Base-by-base conservation (phyloP, 1,140 invertebrate genomes). In the Pogonognathellus flavescens region DNA sequence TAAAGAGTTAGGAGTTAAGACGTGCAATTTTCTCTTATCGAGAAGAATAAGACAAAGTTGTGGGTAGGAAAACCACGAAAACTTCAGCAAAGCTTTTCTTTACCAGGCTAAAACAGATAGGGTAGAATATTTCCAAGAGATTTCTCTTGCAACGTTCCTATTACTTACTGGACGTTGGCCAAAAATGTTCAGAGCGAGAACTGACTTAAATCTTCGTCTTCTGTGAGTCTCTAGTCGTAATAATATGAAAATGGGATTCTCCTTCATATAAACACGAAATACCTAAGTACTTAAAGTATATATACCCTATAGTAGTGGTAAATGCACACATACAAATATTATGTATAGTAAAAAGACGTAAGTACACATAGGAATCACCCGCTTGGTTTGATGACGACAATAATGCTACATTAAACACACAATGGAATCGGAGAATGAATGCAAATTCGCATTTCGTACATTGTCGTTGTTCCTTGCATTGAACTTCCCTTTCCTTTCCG, bases 321-420 rank as follows among this genome's bases (percentile, higher is more conserved):
- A 41, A 41, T 41, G 31, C 31, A 41, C 31, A 41, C 31, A 41
- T 41, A 41, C 31, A 41, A 41, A 41, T 41, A 41, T 41, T 41
- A 41, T 41, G 1, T 3, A 3, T 1, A 6, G 6, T 41, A 41
- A 6, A 41, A 41, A 41, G 31, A 41, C 31, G 31, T 41, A 41
- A 41, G 31, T 66, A 14, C 10, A 66, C 20, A 25, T 20, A 66
- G 25, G 22, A 25, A 66, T 66, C 20, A 66, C 20, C 62, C 20
- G 62, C 22, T 66, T 25, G 13, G 20, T 66, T 13, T 20, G 4
- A 49, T 50, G 31, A 50, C 9, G 70, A 76, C 31, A 41, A 41
- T 49, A 76, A 76, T 76, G 70, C 70, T 76, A 76, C 70, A 76
- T 76, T 76, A 76, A 76, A 50, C 70, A 70, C 66, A 76, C 62